Base-by-base conservation (phyloP, 2,888 invertebrate genomes). In the Diplolepis rosae region DNA sequence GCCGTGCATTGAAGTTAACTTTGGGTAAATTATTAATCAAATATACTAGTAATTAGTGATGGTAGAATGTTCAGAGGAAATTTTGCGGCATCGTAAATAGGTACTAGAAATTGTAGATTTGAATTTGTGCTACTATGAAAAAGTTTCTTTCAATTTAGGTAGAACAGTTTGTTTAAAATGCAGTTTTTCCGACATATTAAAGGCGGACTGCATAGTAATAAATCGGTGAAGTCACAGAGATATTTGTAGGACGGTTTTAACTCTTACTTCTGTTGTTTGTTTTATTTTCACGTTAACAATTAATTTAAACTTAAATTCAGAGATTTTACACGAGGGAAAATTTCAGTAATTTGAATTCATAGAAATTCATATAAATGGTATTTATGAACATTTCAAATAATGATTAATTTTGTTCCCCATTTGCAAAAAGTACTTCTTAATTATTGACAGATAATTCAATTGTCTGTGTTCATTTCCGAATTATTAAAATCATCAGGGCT, bases 151-250 rank as follows among this genome's bases (percentile, higher is more conserved):
- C 35, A 18, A 22, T 22, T 56, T 56, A 35, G 22, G 35, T 22
- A 35, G 35, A 56, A 22, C 56, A 35, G 56, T 56, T 56, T 56
- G 35, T 56, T 56, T 56, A 39, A 56, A 35, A 35, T 56, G 35
- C 35, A 35, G 35, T 32, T 56, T 56, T 56, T 35, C 56, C 35
- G 13, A 56, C 56, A 56, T 18, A 56, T 35, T 32, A 56, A 32
- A 22, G 56, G 35, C 35, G 56, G 56, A 22, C 6, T 56, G 13
- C 24, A 22, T 56, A 7, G 35, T 24, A 35, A 56, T 56, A 56
- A 56, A 56, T 56, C 22, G 22, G 24, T 24, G 22, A 32, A 39
- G 35, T 24, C 35, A 24, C 56, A 18, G 24, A 56, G 22, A 22
- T 56, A 32, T 39, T 13, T 39, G 24, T 32, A 35, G 22, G 45